Base-by-base conservation (phyloP, 37 sponge, comb jelly and placozoan genomes). In the Lycopodina hypogea region DNA sequence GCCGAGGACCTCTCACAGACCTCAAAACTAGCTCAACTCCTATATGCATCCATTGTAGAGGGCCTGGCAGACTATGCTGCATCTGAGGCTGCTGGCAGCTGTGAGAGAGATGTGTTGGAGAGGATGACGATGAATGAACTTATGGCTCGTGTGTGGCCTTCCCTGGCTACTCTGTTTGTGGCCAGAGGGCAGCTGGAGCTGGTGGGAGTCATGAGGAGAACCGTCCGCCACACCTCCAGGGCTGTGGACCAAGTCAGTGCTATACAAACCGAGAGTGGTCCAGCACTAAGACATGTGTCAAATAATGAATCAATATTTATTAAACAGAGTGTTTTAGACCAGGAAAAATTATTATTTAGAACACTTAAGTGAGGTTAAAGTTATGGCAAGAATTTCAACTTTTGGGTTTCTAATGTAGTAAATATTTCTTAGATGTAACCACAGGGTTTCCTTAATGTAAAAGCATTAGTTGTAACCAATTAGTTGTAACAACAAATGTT, bases 161-260 rank as follows among this genome's bases (percentile, higher is more conserved):
- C 55, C 6, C 30, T 70, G 29, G 24, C 24, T 35, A 90, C 83
- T 2, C 72, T 86, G 61, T 83, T 60, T 66, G 33, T 66, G 1
- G 42, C 83, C 40, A 50, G 87, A 17, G 29, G 55, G 3, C 66
- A 69, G 21, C 53, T 90, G 69, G 91, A 90, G 42, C 36, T 82
- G 82, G 68, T 61, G 45, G 91, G 83, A 24, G 26, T 90, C 4
- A 50, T 83, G 75, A 77, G 87, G 19, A 70, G 74, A 69, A 70
- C 68, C 41, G 71, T 82, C 11, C 26, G 57, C 23, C 57, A 78
- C 45, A 30, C 71, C 32, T 12, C 19, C 22, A 41, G 2, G 18
- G 59, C 91, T 48, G 62, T 86, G 6, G 28, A 0, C 12, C 87
- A 90, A 83, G 91, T 90, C 19, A 26, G 59, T 67, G 7, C 9